These are phyloP conservation scores for Cydia splendana DNA, from an alignment of 1,140 invertebrate genomes.

Conservation along the genomic window DNA sequence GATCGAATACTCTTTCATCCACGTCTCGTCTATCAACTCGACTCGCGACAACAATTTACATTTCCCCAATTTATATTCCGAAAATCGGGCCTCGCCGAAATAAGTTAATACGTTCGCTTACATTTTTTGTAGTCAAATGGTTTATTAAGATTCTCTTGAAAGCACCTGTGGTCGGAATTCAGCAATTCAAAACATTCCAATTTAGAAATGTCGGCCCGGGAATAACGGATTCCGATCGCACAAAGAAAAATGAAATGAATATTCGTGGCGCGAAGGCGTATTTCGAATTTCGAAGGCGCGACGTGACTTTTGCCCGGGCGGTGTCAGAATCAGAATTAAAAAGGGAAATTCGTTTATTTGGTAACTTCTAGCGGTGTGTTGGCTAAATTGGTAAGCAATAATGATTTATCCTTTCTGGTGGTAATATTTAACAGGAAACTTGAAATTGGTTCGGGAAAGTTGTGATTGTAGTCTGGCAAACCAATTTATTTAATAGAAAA, in stretches of 20 bases:
- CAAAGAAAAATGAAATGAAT: slow-evolving; percentile 48
- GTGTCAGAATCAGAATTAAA: slow-evolving; percentile 4
- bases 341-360: slow-evolving; percentile 3
- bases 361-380: slow-evolving; percentile 5
- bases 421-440: slow-evolving; percentile 8
- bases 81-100: slow-evolving; percentile 22
- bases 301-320: slow-evolving; percentile 26
- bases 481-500: neutral
- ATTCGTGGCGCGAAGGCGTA: slow-evolving; percentile 38
- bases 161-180: slow-evolving; percentile 43
- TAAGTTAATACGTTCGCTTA: slow-evolving; percentile 31
- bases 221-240: slow-evolving; percentile 36
- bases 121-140: slow-evolving; percentile 40
- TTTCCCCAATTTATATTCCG: slow-evolving; percentile 8
- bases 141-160: slow-evolving; percentile 46
- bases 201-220: slow-evolving; percentile 39
- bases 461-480: neutral
- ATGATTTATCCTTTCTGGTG: neutral
- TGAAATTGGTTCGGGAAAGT: neutral
- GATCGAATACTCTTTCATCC: slow-evolving; percentile 7
- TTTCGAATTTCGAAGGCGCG: slow-evolving; percentile 38
- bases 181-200: slow-evolving; percentile 48
- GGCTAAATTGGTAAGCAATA: slow-evolving; percentile 5
- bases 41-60: slow-evolving; percentile 25
- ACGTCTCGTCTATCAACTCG: slow-evolving; percentile 2